These are phyloP conservation scores for Psettodes erumei DNA, from an alignment of 2,113 vertebrate species.

Conservation along the genomic window DNA sequence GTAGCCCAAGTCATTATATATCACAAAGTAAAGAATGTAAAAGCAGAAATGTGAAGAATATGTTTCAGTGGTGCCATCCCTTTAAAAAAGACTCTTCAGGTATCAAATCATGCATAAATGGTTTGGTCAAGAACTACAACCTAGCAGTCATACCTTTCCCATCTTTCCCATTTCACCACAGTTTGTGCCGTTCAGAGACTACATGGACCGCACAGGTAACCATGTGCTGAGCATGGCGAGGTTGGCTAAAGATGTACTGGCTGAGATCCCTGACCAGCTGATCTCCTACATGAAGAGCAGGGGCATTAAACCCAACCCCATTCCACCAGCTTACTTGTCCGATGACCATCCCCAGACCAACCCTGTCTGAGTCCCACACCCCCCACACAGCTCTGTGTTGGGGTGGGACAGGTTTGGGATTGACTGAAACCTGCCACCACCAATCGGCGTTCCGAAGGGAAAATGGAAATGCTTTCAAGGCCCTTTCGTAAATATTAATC, in stretches of 20 bases:
- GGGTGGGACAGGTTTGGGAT: background rate
- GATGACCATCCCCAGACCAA: constrained; percentile 68
- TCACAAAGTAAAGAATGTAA: background rate
- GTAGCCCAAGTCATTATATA: background rate
- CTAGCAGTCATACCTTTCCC: background rate
- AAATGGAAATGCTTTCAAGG: constrained; percentile 31
- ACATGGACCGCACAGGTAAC: constrained; percentile 91
- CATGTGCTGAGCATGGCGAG: constrained; percentile 94
- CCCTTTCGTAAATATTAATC: constrained; percentile 45
- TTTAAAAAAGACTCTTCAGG: background rate
- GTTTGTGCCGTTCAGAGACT: constrained; percentile 96
- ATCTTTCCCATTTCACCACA: constrained; percentile 59
- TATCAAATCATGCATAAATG: background rate
- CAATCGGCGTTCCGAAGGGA: constrained; percentile 13
- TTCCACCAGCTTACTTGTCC: constrained; percentile 73
- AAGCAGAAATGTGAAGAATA: no score
- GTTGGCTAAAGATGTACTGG: constrained; percentile 92
- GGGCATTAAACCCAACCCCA: constrained; percentile 84
- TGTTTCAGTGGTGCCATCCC: background rate
- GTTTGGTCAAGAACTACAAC: background rate
- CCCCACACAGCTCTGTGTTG: background rate
- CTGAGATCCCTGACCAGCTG: constrained; percentile 94
- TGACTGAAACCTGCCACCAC: constrained; percentile 7
- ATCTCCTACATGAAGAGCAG: constrained; percentile 92
- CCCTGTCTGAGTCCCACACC: constrained; percentile 69